Evolutionary conservation across 2,888 invertebrate genomes (phyloP), one percentile per base, ranked within the genome.

Genomic region (Drosophila kuntzei): DNA sequence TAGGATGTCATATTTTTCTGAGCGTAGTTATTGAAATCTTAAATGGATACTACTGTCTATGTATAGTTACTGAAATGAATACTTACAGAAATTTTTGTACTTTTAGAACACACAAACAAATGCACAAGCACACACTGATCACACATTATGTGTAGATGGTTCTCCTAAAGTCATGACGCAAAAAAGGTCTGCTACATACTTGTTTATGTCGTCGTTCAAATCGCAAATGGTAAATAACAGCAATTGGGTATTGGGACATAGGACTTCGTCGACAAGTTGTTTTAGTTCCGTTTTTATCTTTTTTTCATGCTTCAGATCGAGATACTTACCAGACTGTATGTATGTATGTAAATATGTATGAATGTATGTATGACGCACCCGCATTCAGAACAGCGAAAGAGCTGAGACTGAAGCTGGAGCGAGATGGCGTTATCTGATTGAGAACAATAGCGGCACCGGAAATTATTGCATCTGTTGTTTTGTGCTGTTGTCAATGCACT

Each of bases 391-490:
- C 34, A 29, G 37, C n/a, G 37, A n/a, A 37, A 27, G 44, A 25
- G 53, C 29, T 25, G 9, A 9, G 46, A 41, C n/a, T n/a, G 22
- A 22, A 29, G 43, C 25, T 60, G 55, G 63, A 62, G 46, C 44
- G 66, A 70, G 86, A 85, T 85, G 82, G 80, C 80, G 83, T 81
- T 81, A 82, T 82, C 83, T 76, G 82, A 81, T 85, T 81, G 83
- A 81, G 83, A 81, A 82, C 86, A 81, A 81, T 81, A 79, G 74
- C 63, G 66, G 79, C 82, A 80, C 80, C 80, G 80, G 80, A 85
- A 81, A 81, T 81, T 82, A 85, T 72, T 85, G 86, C 80, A 81
- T 81, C 83, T 85, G 80, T 82, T 85, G 80, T 81, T 80, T 75
- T 79, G 76, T 76, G 60, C 67, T 73, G 20, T 25, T 54, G 46